Evolutionary conservation across 92 coral and sea anemone species (phyloP).

Genomic region (Umimayanthus kanabou): DNA sequence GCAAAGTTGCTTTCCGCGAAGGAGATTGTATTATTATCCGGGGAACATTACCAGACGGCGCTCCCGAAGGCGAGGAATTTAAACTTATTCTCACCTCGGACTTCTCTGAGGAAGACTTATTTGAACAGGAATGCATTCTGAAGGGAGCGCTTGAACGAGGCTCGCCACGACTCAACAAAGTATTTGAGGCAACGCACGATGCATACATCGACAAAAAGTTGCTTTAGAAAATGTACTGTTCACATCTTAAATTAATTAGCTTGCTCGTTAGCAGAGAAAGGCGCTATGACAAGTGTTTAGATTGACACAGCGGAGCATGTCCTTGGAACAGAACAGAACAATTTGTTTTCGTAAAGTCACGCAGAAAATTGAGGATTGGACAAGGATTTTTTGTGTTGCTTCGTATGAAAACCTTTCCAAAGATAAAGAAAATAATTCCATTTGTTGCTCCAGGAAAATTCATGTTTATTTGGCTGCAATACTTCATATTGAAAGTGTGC

Average conservation of each 20-base stretch:
- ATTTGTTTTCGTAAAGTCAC: background rate
- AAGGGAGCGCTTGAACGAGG: slow-evolving; percentile 35
- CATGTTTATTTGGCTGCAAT: too few relatives aligned
- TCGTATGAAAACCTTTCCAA: background rate
- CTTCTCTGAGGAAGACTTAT: slow-evolving; percentile 28
- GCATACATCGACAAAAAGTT: slow-evolving; percentile 43
- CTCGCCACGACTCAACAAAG: slow-evolving; percentile 18
- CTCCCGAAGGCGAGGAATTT: slow-evolving; percentile 36
- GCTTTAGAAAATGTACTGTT: background rate
- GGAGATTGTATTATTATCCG: slow-evolving; percentile 42
- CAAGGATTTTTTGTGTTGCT: background rate
- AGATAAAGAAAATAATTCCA: background rate
- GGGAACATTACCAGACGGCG: slow-evolving; percentile 34
- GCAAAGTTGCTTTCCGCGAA: slow-evolving; percentile 45
- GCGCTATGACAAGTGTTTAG: background rate
- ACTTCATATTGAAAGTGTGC: too few relatives aligned
- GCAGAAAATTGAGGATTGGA: background rate
- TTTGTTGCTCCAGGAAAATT: background rate
- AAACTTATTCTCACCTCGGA: slow-evolving; percentile 38
- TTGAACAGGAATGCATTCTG: slow-evolving; percentile 30
- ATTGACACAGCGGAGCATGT: background rate
- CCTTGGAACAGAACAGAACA: background rate
- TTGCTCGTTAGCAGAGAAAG: background rate
- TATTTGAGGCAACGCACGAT: slow-evolving; percentile 42
- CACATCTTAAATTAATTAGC: background rate